Evolutionary conservation across 2,888 invertebrate species (phyloP).

Genomic region (Zaprionus obscuricornis): DNA sequence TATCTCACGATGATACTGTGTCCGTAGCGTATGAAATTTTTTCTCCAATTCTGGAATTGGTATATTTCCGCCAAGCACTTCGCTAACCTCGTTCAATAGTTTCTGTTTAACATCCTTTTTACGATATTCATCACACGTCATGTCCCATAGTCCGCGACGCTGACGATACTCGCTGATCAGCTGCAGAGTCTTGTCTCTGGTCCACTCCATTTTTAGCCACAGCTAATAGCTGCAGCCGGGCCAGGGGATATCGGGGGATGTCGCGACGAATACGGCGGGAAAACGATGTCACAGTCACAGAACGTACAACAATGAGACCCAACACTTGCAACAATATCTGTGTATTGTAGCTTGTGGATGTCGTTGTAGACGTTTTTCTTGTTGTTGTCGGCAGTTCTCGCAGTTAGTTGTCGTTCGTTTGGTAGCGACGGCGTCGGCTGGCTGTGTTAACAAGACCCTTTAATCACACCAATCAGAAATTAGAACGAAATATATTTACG

Average conservation of each 20-base stretch:
- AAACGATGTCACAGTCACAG: slow-evolving; percentile 63
- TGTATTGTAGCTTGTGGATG: not conserved
- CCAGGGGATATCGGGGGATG: too few relatives aligned
- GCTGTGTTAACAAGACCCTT: too few relatives aligned
- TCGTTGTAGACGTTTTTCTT: slow-evolving; percentile 12
- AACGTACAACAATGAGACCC: slow-evolving; percentile 63
- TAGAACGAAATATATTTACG: slow-evolving; percentile 18
- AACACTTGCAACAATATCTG: slow-evolving; percentile 13
- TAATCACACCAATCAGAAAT: slow-evolving; percentile 49
- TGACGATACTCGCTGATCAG: slow-evolving; percentile 82
- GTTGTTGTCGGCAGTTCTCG: slow-evolving; percentile 7
- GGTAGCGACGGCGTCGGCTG: slow-evolving; percentile 29
- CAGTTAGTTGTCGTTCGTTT: slow-evolving; percentile 50
- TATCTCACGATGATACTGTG: slow-evolving; percentile 86
- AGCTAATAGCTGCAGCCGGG: slow-evolving; percentile 52
- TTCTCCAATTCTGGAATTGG: slow-evolving; percentile 85
- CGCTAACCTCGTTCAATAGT: slow-evolving; percentile 79
- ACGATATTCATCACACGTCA: slow-evolving; percentile 83
- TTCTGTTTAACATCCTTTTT: slow-evolving; percentile 82
- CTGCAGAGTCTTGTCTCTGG: slow-evolving; percentile 81
- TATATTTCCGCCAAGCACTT: slow-evolving; percentile 79
- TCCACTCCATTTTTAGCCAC: slow-evolving; percentile 82
- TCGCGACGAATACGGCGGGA: too few relatives aligned
- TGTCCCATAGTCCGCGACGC: slow-evolving; percentile 83
- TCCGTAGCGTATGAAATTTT: slow-evolving; percentile 86